Percentiles rank a stretch among this genome's conserved stretches.
These are phyloP conservation scores for Ceyx erithaca DNA, from an alignment of 2,797 vertebrate species.

Conservation along the genomic window DNA sequence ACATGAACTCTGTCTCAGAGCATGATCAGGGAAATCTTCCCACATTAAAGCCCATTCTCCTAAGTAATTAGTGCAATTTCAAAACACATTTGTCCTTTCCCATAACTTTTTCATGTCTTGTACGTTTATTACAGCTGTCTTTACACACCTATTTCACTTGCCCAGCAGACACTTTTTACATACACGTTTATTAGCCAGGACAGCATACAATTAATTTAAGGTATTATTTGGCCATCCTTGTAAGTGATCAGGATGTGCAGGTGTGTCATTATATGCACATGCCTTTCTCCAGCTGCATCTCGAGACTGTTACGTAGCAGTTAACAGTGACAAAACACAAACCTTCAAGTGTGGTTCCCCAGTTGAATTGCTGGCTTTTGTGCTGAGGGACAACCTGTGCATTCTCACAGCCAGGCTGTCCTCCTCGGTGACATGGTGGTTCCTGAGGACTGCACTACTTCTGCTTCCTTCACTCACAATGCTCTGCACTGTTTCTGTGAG, in stretches of 20 bases:
- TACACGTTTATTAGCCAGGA: neutral
- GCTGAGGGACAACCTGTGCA: neutral
- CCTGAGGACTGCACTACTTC: neutral
- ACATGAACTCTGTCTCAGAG: neutral
- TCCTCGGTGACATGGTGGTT: neutral
- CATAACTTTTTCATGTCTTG: neutral
- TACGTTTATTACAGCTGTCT: neutral
- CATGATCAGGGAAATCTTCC: neutral
- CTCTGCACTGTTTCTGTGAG: accelerated
- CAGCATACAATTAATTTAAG: neutral
- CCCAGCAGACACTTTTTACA: neutral
- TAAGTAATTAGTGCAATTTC: neutral
- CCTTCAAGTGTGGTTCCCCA: neutral
- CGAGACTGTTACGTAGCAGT: neutral
- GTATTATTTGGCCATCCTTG: neutral
- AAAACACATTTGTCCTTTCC: neutral
- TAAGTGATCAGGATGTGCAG: neutral
- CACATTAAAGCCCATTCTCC: neutral
- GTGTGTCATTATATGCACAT: neutral
- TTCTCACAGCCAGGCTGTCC: neutral
- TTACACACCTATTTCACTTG: neutral
- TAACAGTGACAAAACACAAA: neutral
- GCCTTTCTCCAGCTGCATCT: neutral
- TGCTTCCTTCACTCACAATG: accelerated
- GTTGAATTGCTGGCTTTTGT: neutral